phyloP scores from a whole-genome alignment of 2,888 invertebrate species.

The Hesperia comma region DNA sequence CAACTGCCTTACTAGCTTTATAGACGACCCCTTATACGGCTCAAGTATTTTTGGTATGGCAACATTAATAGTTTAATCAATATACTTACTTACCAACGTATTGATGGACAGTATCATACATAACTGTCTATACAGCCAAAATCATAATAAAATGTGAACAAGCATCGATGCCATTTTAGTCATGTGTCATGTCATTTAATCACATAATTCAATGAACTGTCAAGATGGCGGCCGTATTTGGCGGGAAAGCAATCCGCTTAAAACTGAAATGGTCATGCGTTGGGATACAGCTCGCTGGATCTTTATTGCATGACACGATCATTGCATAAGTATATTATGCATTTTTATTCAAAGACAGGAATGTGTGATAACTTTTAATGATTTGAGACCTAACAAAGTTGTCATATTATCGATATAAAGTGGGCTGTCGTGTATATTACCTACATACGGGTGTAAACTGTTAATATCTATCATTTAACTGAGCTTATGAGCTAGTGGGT shows the following conservation, averaged over 20 bases:
- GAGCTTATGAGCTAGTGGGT: not conserved
- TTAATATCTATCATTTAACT: not conserved
- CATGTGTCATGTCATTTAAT: slow-evolving; percentile 73
- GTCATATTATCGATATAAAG: slow-evolving; percentile 12
- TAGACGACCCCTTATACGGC: slow-evolving; percentile 46
- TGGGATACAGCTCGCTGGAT: slow-evolving; percentile 69
- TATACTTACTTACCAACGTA: slow-evolving; percentile 57
- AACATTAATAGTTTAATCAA: slow-evolving; percentile 69
- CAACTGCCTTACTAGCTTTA: slow-evolving; percentile 33
- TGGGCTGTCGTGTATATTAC: not conserved
- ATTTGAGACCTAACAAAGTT: slow-evolving; percentile 31
- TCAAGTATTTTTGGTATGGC: slow-evolving; percentile 61
- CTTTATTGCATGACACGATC: slow-evolving; percentile 70
- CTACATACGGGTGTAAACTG: not conserved
- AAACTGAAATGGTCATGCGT: slow-evolving; percentile 70
- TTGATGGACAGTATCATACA: slow-evolving; percentile 63
- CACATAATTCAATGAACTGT: slow-evolving; percentile 80
- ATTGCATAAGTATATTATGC: slow-evolving; percentile 59
- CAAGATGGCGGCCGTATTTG: slow-evolving; percentile 78
- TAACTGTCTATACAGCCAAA: slow-evolving; percentile 58
- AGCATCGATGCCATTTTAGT: slow-evolving; percentile 60
- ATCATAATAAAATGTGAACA: slow-evolving; percentile 64
- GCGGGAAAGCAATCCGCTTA: slow-evolving; percentile 82
- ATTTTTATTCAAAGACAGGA: slow-evolving; percentile 45
- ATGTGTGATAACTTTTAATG: slow-evolving; percentile 34